Percentiles rank a stretch among this genome's conserved stretches.
These are phyloP conservation scores for Schizothorax lantsangensis DNA, from an alignment of 2,797 vertebrate genomes.

Conservation along the genomic window DNA sequence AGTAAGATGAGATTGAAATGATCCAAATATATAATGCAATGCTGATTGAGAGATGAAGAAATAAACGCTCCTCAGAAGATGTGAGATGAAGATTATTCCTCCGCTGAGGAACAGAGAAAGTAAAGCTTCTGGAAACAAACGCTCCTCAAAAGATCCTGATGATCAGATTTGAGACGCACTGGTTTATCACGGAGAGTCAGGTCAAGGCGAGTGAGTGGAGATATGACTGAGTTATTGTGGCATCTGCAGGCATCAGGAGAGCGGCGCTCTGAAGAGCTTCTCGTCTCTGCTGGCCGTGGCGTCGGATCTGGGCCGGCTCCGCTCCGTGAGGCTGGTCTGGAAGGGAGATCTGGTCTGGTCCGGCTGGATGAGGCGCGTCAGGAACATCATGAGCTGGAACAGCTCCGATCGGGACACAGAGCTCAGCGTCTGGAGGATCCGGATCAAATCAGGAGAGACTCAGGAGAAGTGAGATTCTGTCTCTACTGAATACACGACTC, in stretches of 20 bases:
- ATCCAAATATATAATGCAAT: too few species aligned
- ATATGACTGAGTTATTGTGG: background rate
- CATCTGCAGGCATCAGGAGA: slow-evolving; percentile 70
- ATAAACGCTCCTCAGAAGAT: too few species aligned
- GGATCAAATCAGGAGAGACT: slow-evolving; percentile 81
- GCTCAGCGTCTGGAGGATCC: slow-evolving; percentile 74
- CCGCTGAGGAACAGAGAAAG: too few species aligned
- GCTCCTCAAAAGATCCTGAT: too few species aligned
- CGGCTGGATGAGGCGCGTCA: slow-evolving; percentile 79
- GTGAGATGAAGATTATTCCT: too few species aligned
- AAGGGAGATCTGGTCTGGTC: slow-evolving; percentile 75
- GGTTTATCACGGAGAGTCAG: too few species aligned
- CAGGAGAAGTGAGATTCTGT: slow-evolving; percentile 79
- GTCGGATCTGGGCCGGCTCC: slow-evolving; percentile 76
- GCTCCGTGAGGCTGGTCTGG: slow-evolving; percentile 79
- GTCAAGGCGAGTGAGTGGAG: too few species aligned
- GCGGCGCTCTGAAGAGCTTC: slow-evolving; percentile 79
- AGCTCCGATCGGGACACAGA: slow-evolving; percentile 60
- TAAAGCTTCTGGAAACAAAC: too few species aligned
- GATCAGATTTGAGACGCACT: too few species aligned
- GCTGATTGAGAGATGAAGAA: too few species aligned
- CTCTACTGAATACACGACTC: background rate
- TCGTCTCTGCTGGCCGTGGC: slow-evolving; percentile 78
- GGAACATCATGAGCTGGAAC: slow-evolving; percentile 77
- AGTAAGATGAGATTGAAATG: too few species aligned